A percentile compares a stretch with the other conserved stretches of the same genome.
Evolutionary conservation across 2,113 vertebrate species (phyloP).

Genomic region (Sceloporus undulatus): DNA sequence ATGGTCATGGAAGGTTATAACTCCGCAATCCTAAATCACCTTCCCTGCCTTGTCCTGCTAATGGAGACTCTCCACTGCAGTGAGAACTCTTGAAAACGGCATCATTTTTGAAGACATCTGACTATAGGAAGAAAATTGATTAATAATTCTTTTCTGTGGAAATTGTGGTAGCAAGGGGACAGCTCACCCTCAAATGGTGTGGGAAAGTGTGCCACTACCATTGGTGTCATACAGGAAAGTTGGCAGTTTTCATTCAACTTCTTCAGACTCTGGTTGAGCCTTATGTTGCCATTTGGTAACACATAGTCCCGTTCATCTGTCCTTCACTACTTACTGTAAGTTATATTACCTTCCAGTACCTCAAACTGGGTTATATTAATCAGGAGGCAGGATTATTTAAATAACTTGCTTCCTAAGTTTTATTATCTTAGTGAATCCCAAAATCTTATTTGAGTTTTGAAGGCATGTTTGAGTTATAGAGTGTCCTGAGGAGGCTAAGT

Average conservation of each 20-base stretch:
- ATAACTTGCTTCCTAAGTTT: constrained; percentile 63
- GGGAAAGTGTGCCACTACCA: too few species aligned
- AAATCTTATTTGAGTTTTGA: constrained; percentile 53
- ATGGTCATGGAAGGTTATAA: too few species aligned
- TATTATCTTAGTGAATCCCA: constrained; percentile 50
- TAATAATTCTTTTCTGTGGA: too few species aligned
- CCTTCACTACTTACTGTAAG: constrained; percentile 44
- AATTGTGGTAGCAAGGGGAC: too few species aligned
- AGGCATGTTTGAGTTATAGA: constrained; percentile 25
- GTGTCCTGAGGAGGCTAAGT: constrained; percentile 1
- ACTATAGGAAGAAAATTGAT: too few species aligned
- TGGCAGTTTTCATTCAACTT: background rate
- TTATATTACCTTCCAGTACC: constrained; percentile 52
- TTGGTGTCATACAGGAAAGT: background rate
- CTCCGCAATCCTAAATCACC: too few species aligned
- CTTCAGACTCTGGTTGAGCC: background rate
- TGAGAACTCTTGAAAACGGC: too few species aligned
- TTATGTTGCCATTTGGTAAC: background rate
- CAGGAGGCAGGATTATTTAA: constrained; percentile 61
- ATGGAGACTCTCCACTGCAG: too few species aligned
- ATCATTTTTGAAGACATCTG: too few species aligned
- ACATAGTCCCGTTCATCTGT: background rate
- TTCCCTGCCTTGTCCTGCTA: too few species aligned
- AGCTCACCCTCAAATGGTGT: too few species aligned
- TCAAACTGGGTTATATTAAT: constrained; percentile 62